These are phyloP conservation scores for Morus bassanus DNA, from an alignment of 2,797 vertebrate genomes.

Conservation along the genomic window DNA sequence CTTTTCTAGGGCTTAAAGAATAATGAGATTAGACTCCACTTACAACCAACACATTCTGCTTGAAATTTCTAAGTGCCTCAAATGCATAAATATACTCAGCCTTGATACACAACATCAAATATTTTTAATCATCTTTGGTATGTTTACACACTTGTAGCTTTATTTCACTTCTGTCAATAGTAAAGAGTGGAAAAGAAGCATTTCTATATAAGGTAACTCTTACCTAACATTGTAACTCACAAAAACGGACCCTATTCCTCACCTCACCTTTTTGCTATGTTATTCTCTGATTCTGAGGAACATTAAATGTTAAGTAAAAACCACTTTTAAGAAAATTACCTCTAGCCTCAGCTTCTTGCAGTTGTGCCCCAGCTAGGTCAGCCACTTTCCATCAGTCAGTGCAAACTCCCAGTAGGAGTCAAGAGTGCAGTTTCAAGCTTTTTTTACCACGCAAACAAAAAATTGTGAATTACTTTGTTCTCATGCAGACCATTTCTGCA, in stretches of 20 bases:
- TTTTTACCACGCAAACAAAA: not conserved
- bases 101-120: not conserved
- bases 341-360: not conserved
- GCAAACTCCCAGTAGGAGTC: not conserved
- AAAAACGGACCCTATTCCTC: not conserved
- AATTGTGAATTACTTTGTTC: not conserved
- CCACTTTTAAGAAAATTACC: not conserved
- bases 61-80: not conserved
- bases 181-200: not conserved
- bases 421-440: not conserved
- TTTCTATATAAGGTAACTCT: not conserved
- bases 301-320: not conserved
- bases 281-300: not conserved
- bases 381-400: not conserved
- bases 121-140: not conserved
- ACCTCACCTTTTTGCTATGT: not conserved
- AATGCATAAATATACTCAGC: not conserved
- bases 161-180: not conserved
- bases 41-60: not conserved
- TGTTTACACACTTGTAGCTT: not conserved
- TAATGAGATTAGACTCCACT: not conserved
- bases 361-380: not conserved
- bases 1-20: not conserved
- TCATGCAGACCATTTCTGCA: not conserved
- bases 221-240: not conserved